phyloP scores from a whole-genome alignment of 2,113 vertebrate genomes.

The Nothoprocta pentlandii region DNA sequence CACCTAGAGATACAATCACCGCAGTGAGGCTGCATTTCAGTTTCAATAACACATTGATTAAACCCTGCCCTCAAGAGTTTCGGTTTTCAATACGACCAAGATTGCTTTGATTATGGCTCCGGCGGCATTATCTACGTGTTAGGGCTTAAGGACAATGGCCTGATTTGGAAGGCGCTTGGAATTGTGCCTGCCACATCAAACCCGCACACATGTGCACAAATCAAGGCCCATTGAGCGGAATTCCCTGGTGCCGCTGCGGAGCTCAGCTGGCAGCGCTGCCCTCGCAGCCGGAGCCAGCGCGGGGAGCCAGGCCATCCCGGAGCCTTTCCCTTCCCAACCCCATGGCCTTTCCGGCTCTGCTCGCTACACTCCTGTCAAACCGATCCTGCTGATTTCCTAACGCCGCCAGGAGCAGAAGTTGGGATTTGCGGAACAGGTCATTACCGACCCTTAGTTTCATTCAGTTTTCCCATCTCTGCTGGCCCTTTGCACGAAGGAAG shows the following conservation, averaged over 20 bases:
- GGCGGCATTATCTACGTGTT: slow-evolving; percentile 30
- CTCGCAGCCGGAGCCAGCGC: slow-evolving; percentile 58
- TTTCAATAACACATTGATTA: slow-evolving; percentile 63
- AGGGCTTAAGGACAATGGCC: not conserved
- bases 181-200: slow-evolving; percentile 48
- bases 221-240: slow-evolving; percentile 56
- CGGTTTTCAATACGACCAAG: slow-evolving; percentile 56
- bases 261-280: slow-evolving; percentile 66
- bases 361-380: not conserved
- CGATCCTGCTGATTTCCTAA: not conserved
- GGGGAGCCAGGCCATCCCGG: slow-evolving; percentile 39
- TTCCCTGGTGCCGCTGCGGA: slow-evolving; percentile 46
- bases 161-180: slow-evolving; percentile 57
- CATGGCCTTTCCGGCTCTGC: not conserved
- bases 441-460: slow-evolving; percentile 30
- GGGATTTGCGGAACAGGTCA: slow-evolving; percentile 7
- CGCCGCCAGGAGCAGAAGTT: not conserved
- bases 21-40: slow-evolving; percentile 31
- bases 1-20: slow-evolving; percentile 16
- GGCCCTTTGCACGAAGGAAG: not conserved
- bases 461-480: not conserved
- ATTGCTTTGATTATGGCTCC: slow-evolving; percentile 56
- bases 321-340: not conserved
- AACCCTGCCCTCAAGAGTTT: slow-evolving; percentile 50
- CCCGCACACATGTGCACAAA: slow-evolving; percentile 16